phyloP scores from a whole-genome alignment of 2,797 vertebrate species.

The Sylvilagus floridanus region DNA sequence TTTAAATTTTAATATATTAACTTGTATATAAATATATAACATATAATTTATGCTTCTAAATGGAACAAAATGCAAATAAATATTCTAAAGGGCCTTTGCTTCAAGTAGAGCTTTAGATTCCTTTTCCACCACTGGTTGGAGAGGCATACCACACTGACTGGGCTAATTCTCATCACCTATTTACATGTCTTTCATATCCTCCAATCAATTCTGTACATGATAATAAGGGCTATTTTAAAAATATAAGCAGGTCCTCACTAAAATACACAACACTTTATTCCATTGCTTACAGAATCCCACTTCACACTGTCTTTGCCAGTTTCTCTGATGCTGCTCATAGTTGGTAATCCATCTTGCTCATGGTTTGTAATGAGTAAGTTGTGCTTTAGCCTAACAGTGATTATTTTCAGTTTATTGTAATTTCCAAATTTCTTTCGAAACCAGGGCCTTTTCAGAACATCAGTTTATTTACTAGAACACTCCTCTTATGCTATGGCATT shows the following conservation, averaged over 20 bases:
- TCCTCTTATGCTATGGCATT: neutral
- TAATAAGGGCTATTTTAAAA: neutral
- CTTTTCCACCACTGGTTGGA: neutral
- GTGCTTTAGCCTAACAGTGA: neutral
- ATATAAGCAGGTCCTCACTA: neutral
- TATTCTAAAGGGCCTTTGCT: neutral
- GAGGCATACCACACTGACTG: neutral
- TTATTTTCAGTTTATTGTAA: constrained; percentile 1
- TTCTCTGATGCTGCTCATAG: neutral
- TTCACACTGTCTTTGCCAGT: neutral
- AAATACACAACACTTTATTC: neutral
- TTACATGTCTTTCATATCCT: neutral
- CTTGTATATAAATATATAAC: neutral
- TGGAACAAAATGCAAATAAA: constrained; percentile 1
- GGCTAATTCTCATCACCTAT: neutral
- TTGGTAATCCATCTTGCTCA: neutral
- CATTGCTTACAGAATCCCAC: neutral
- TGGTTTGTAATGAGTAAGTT: too few relatives aligned
- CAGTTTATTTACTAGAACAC: neutral
- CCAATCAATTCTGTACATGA: neutral
- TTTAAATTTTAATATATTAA: constrained; percentile 28
- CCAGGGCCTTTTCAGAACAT: neutral
- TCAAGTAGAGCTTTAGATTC: neutral
- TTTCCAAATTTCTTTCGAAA: neutral
- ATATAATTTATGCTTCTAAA: neutral